Evolutionary conservation across 2,113 vertebrate genomes (phyloP).

Genomic region (Dromas ardeola): DNA sequence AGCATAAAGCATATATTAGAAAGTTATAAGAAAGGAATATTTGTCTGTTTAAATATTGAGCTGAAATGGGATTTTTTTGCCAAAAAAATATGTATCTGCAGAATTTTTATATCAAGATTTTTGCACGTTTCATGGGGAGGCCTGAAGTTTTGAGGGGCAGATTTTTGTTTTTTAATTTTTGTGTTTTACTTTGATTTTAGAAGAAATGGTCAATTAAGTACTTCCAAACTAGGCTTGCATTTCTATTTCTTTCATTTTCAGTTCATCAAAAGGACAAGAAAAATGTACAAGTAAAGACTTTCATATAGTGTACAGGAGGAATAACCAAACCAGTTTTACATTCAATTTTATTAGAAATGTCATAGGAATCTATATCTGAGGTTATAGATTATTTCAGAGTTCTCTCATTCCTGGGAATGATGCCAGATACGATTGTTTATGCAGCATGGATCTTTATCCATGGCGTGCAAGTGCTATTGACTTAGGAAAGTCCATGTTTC

Average conservation of each 20-base stretch:
- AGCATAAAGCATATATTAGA: background rate
- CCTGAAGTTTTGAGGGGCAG: background rate
- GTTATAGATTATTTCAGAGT: conserved; percentile 6
- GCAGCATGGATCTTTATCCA: conserved; percentile 46
- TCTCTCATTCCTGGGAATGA: conserved; percentile 14
- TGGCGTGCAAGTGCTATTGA: conserved; percentile 1
- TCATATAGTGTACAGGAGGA: background rate
- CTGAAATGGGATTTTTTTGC: background rate
- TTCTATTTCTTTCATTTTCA: conserved; percentile 46
- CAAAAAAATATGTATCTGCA: background rate
- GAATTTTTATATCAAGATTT: background rate
- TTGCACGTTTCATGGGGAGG: background rate
- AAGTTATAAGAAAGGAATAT: background rate
- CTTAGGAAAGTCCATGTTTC: conserved; percentile 45
- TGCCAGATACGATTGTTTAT: conserved; percentile 60
- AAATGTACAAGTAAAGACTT: conserved; percentile 23
- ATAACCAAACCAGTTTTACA: background rate
- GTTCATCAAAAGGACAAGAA: conserved; percentile 31
- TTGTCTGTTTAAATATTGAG: background rate
- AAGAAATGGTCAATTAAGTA: background rate
- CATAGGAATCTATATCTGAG: conserved; percentile 10
- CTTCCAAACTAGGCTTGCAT: conserved; percentile 7
- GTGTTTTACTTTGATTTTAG: background rate
- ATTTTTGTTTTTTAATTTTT: conserved; percentile 21
- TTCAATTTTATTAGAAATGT: conserved; percentile 46